These are phyloP conservation scores for Carposina sasakii DNA, from an alignment of 1,140 invertebrate species.

Conservation along the genomic window DNA sequence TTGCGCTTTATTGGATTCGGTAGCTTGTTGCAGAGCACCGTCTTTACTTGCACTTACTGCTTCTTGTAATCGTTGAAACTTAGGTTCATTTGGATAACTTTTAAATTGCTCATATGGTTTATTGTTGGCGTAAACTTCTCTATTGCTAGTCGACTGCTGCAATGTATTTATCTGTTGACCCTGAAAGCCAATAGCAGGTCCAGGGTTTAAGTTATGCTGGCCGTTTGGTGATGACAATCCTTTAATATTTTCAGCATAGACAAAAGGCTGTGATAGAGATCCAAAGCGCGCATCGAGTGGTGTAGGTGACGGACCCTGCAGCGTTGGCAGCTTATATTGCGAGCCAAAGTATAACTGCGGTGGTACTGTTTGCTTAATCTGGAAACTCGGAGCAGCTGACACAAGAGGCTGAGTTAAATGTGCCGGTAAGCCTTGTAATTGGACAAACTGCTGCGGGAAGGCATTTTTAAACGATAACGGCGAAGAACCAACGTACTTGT, in stretches of 20 bases:
- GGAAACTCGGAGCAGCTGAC: slow-evolving; percentile 29
- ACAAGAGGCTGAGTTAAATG: slow-evolving; percentile 55
- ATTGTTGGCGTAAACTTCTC: slow-evolving; percentile 29
- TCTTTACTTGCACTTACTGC: slow-evolving; percentile 13
- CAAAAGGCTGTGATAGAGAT: slow-evolving; percentile 27
- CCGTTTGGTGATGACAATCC: slow-evolving; percentile 29
- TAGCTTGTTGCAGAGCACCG: slow-evolving; percentile 15
- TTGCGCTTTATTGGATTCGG: slow-evolving; percentile 29
- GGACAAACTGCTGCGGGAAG: slow-evolving; percentile 56
- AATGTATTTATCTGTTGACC: no score
- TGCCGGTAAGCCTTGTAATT: slow-evolving; percentile 49
- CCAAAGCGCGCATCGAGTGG: slow-evolving; percentile 27
- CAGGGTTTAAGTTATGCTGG: no score
- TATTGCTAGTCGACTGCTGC: slow-evolving; percentile 36
- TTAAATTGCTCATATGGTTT: slow-evolving; percentile 22
- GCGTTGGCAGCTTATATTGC: slow-evolving; percentile 31
- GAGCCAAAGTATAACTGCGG: slow-evolving; percentile 41
- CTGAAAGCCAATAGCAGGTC: no score
- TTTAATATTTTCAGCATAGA: slow-evolving; percentile 30
- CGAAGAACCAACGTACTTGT: slow-evolving; percentile 44
- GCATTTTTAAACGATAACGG: slow-evolving; percentile 38
- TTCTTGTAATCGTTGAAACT: slow-evolving; percentile 15
- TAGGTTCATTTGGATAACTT: slow-evolving; percentile 4
- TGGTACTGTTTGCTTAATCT: slow-evolving; percentile 34
- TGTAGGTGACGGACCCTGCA: slow-evolving; percentile 36